Evolutionary conservation across 1,140 invertebrate genomes (phyloP), one percentile per base, ranked within the genome.

Genomic region (Zophobas atratus): DNA sequence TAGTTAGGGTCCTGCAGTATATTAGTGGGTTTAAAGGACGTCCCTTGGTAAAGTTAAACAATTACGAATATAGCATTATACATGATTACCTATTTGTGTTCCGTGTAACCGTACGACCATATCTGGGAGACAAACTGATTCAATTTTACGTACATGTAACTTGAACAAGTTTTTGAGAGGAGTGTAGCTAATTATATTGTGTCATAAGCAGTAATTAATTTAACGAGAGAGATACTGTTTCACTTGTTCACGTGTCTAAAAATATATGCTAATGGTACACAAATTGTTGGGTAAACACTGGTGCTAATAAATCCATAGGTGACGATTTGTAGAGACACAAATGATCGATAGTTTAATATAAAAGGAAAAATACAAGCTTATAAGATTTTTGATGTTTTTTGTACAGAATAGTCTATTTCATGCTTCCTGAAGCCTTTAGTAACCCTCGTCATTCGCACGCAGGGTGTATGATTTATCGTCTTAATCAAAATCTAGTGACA

Each of bases 401-500:
- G 8, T 32, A 67, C 60, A 20, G 20, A 67, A 67, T 67, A 67
- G 60, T 67, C 60, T 43, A 67, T 67, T 67, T 67, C 60, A 67
- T 67, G 60, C 60, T 67, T 67, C 39, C 60, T 41, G 60, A 36
- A 67, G 39, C 39, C 20, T 67, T 38, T 41, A 43, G 60, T 20
- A 46, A 67, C 60, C 60, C 57, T 41, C 39, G 39, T 67, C 60
- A 67, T 43, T 33, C 43, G 33, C 60, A 43, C 60, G 38, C 60
- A 67, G 56, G 56, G 60, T 67, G 60, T 34, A 67, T 67, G 60
- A 67, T 67, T 67, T 67, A 67, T 67, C 43, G 60, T 41, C n/a
- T 67, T 67, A 67, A 67, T 67, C 60, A 67, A 41, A 43, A 67
- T 67, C 6, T 43, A 67, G 60, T 67, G 60, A 67, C 60, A 67